Base-by-base conservation (phyloP, 2,113 vertebrate genomes). In the Leptocoma aspasia region DNA sequence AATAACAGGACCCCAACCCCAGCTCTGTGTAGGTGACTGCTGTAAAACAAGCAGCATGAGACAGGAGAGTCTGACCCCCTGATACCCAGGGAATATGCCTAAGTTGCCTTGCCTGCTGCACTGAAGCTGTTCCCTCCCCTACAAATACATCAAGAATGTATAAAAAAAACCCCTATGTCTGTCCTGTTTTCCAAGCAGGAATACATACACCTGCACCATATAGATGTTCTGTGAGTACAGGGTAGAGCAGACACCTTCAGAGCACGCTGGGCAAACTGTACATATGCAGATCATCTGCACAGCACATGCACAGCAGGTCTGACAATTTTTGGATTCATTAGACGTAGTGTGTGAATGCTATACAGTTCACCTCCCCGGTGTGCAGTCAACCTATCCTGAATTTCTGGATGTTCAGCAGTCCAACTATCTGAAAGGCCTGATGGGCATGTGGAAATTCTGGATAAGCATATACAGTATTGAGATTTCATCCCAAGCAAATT, bases 341-440 rank as follows among this genome's bases (percentile, higher is more conserved):
- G 75, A 80, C 82, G 28, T 27, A 28, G 59, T 37, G 33, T 4
- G 1, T 65, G 85, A 66, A 76, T 44, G 86, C 60, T 54, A 3
- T 20, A 70, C 37, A 50, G 52, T 81, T 96, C 76, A 83, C 72
- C 68, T 94, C 68, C 39, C 76, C 52, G 50, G 64, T 26, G 39
- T 86, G 59, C 64, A 52, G 76, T 81, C 13, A 31, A 89, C 86
- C 89, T 86, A 54, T 77, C 79, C 80, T 83, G 88, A 93, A 90
- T 90, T 86, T 95, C 76, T 19, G 68, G 90, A 83, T 81, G 60
- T 86, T 96, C 86, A 86, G 79, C 89, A 94, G 71, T 45, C 47
- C 1, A 0, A 47, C 63, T 90, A 44, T 93, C 86, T 78, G 71
- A 63, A 86, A 73, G 71, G 35, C 85, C 89, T 53, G 19, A 26